Evolutionary conservation across 2,888 invertebrate genomes (phyloP), one percentile per base, ranked within the genome.

Genomic region (Apoda limacodes): DNA sequence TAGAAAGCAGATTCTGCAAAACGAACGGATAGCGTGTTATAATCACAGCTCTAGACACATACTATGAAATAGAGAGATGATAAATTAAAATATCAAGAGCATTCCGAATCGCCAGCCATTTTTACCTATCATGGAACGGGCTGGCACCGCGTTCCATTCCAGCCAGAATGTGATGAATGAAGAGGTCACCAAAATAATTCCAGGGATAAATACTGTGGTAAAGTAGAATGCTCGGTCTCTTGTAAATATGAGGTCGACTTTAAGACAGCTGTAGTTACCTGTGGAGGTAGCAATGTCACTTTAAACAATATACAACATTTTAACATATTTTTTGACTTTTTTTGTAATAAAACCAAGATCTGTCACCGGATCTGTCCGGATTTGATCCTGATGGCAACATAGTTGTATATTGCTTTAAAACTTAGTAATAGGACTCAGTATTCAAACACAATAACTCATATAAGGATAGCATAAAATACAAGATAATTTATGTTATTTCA

Each of bases 191-290:
- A 93, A 84, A 68, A 93, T 92, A 55, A 93, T 92, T 59, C 92
- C 92, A 44, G 93, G 92, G 68, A 93, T 92, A 84, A 93, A 93
- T 62, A 93, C 92, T 61, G 92, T 93, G 40, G 92, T 92, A 82
- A 93, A 92, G 83, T 93, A 93, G 84, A 92, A 93, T 57, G 92
- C 90, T 80, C 92, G 85, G 82, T 93, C 93, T 75, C 92, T 84
- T 47, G 92, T 92, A 83, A 93, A 93, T 67, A 89, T 90, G 66
- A 93, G 83, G 78, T 91, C 89, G 69, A 93, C 92, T 75, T 88
- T 88, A 62, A 93, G 83, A 83, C 93, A 93, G 84, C 92, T 92
- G 87, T 92, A 92, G 85, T 93, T 92, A 67, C 92, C 92, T 92
- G 82, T 52, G 75, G 54, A 80, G n/a, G n/a, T n/a, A n/a, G n/a